These are phyloP conservation scores for Sceliomorpha sp. DNA, from an alignment of 2,888 invertebrate species.

Conservation along the genomic window DNA sequence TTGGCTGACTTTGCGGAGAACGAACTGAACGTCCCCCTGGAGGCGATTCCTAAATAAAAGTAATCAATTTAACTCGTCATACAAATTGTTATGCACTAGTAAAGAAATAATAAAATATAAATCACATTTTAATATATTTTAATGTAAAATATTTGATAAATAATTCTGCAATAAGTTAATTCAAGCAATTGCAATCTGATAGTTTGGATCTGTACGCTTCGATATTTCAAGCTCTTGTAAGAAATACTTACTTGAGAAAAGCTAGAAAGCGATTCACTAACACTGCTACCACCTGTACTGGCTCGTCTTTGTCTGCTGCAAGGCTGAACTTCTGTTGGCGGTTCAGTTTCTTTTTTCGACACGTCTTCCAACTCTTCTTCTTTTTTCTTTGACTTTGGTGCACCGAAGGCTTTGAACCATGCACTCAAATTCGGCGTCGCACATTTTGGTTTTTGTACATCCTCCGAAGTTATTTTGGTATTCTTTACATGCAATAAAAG, in stretches of 20 bases:
- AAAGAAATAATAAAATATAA: too few species aligned
- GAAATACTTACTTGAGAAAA: conserved; percentile 71
- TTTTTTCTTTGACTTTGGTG: conserved; percentile 88
- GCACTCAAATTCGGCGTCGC: conserved; percentile 93
- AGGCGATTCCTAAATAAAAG: conserved; percentile 82
- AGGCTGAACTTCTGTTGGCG: conserved; percentile 73
- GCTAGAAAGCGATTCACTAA: conserved; percentile 76
- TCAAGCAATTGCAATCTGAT: too few species aligned
- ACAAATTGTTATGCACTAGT: too few species aligned
- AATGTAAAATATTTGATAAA: too few species aligned
- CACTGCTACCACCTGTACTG: conserved; percentile 76
- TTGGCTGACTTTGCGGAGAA: conserved; percentile 73
- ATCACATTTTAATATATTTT: too few species aligned
- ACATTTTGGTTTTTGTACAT: conserved; percentile 83
- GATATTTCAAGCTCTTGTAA: too few species aligned
- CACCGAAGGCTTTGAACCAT: conserved; percentile 95
- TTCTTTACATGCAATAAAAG: conserved; percentile 4
- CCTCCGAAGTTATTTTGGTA: conserved; percentile 57
- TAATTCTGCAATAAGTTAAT: too few species aligned
- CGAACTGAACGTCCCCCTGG: conserved; percentile 81
- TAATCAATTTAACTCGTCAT: too few species aligned
- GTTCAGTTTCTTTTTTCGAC: conserved; percentile 76
- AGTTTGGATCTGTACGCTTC: too few species aligned
- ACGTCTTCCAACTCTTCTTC: conserved; percentile 81
- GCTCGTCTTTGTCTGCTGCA: conserved; percentile 80